Percentiles rank a stretch among this genome's conserved stretches.
Conservation (phyloP, 2,888 invertebrate species). For the Thera obeliscata region DNA sequence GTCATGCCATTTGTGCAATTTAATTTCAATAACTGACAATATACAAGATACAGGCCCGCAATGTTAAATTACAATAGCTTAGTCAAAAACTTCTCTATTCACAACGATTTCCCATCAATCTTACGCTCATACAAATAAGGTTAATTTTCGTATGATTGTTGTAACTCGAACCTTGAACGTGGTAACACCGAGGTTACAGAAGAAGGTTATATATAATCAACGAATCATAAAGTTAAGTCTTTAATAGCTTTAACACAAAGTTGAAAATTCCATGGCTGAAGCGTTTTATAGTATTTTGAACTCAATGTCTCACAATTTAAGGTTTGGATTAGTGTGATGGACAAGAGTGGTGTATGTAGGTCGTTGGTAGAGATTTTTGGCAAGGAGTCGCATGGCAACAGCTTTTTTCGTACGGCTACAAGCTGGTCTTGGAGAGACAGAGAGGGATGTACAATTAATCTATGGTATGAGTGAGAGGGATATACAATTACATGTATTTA, state of each 20-base stretch:
- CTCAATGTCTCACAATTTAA: constrained; percentile 4
- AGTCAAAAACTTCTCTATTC: constrained; percentile 30
- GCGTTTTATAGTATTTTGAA: constrained; percentile 18
- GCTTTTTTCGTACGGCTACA: constrained; percentile 32
- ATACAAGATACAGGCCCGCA: constrained; percentile 30
- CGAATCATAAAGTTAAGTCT: constrained; percentile 33
- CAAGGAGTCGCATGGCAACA: constrained; percentile 37
- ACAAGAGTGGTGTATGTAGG: constrained; percentile 31
- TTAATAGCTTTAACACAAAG: constrained; percentile 28
- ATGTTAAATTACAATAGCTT: constrained; percentile 35
- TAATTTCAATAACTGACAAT: constrained; percentile 20
- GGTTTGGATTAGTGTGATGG: constrained; percentile 17
- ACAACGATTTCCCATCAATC: constrained; percentile 14
- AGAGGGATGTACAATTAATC: neutral
- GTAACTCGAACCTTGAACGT: constrained; percentile 75
- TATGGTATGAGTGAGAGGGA: constrained; percentile 1
- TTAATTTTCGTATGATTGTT: constrained; percentile 33
- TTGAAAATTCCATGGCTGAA: constrained; percentile 15
- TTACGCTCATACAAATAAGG: constrained; percentile 33
- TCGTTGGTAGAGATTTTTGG: constrained; percentile 39
- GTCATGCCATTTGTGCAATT: neutral
- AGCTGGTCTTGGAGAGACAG: constrained; percentile 25
- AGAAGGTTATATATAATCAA: constrained; percentile 62
- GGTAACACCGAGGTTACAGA: constrained; percentile 70
- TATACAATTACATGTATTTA: neutral